Conservation (phyloP, 2,113 vertebrate genomes). For the Andinoacara biseriatus region DNA sequence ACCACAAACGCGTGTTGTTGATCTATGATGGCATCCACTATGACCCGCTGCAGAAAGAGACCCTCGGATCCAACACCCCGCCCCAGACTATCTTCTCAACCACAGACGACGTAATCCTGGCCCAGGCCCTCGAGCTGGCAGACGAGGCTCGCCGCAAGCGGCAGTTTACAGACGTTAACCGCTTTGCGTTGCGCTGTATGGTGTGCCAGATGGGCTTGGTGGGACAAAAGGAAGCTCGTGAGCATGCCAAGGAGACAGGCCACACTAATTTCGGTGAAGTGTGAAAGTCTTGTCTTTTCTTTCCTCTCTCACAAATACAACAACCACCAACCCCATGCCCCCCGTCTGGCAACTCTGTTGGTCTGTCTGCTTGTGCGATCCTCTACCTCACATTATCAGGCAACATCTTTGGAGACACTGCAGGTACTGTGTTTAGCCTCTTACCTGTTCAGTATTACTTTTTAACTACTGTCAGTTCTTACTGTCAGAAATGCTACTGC, state of each 20-base stretch:
- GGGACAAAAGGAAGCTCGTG: conserved; percentile 92
- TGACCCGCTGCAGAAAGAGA: conserved; percentile 88
- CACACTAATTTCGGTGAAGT: conserved; percentile 98
- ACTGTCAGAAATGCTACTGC: conserved; percentile 45
- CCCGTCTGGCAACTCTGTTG: conserved; percentile 45
- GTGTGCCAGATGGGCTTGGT: conserved; percentile 95
- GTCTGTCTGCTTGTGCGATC: conserved; percentile 70
- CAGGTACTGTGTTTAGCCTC: conserved; percentile 49
- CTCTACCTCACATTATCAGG: conserved; percentile 88
- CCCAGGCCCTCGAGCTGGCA: conserved; percentile 92
- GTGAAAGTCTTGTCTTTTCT: conserved; percentile 72
- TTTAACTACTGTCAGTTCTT: conserved; percentile 48
- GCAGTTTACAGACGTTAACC: conserved; percentile 95
- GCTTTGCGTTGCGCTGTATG: conserved; percentile 93
- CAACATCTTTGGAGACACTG: conserved; percentile 50
- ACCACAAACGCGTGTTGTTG: conserved; percentile 89
- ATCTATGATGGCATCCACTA: conserved; percentile 99
- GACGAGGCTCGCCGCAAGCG: conserved; percentile 92
- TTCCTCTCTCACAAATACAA: conserved; percentile 35
- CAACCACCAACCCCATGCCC: conserved; percentile 42
- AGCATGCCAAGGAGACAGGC: conserved; percentile 95
- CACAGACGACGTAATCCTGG: conserved; percentile 89
- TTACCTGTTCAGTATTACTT: conserved; percentile 57
- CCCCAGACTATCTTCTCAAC: conserved; percentile 94
- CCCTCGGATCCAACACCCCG: conserved; percentile 82